A percentile compares a stretch with the other conserved stretches of the same genome.
phyloP scores from a whole-genome alignment of 2,797 vertebrate species.

The Halcyon smyrnensis region DNA sequence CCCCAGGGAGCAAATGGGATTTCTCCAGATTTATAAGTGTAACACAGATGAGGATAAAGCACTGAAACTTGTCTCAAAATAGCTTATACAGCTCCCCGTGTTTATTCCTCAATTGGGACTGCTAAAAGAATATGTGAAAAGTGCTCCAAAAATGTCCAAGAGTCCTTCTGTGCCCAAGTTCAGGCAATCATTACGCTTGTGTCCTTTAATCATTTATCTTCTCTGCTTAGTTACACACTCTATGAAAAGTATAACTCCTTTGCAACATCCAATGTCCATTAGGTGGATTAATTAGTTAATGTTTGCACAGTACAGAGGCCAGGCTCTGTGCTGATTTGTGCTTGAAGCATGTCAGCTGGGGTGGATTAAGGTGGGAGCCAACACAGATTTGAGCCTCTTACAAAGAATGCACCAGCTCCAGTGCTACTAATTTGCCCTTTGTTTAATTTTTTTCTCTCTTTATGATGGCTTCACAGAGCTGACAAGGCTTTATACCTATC shows the following conservation, averaged over 20 bases:
- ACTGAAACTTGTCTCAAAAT: neutral
- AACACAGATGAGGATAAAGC: slow-evolving; percentile 3
- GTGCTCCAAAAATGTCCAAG: neutral
- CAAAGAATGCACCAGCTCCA: neutral
- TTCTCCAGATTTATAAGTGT: neutral
- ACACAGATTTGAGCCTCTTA: neutral
- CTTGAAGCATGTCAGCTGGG: neutral
- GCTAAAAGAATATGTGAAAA: neutral
- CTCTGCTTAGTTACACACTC: neutral
- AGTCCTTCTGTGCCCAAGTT: neutral
- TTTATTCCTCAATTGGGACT: neutral
- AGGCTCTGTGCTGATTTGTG: slow-evolving; percentile 11
- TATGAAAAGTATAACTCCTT: slow-evolving; percentile 3
- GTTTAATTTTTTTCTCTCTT: neutral
- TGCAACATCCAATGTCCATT: neutral
- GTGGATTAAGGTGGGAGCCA: slow-evolving; percentile 8
- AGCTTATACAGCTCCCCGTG: neutral
- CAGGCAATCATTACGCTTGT: neutral
- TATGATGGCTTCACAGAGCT: neutral
- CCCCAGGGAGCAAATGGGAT: neutral
- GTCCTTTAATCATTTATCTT: slow-evolving; percentile 26
- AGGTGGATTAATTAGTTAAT: slow-evolving; percentile 61
- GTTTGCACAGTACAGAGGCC: slow-evolving; percentile 35
- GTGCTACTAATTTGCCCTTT: neutral
- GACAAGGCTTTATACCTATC: neutral